A percentile compares a stretch with the other conserved stretches of the same genome.
Conservation (phyloP, 2,797 vertebrate species). For the Coendou prehensilis region DNA sequence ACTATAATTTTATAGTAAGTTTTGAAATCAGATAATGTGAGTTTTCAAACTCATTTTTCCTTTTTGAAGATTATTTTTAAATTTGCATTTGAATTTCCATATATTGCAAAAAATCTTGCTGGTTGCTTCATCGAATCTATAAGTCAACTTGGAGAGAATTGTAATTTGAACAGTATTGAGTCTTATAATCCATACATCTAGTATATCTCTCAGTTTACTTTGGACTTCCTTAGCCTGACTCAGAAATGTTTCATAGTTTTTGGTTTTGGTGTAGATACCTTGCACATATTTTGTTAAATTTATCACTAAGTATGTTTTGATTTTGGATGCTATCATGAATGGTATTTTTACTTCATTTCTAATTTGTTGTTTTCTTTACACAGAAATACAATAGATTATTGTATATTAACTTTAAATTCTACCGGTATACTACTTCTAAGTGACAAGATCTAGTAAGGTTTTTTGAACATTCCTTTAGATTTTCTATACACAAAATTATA, state of each 20-base stretch:
- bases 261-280: background rate
- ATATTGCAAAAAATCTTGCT: background rate
- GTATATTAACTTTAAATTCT: background rate
- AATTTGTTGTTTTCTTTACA: background rate
- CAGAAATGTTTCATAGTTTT: background rate
- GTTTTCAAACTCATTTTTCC: slow-evolving; percentile 26
- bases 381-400: slow-evolving; percentile 20
- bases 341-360: background rate
- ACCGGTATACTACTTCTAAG: background rate
- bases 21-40: background rate
- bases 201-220: background rate
- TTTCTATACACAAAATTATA: background rate
- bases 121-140: background rate
- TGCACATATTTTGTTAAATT: background rate
- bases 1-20: background rate
- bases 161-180: background rate
- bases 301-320: background rate
- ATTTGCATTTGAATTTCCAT: slow-evolving; percentile 43
- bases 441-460: background rate
- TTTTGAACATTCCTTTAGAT: background rate
- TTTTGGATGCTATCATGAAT: background rate
- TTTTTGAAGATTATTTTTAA: slow-evolving; percentile 27
- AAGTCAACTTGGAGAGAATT: background rate
- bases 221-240: background rate
- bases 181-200: background rate